Base-by-base conservation (phyloP, 2,888 invertebrate genomes). In the Apodemia zela region DNA sequence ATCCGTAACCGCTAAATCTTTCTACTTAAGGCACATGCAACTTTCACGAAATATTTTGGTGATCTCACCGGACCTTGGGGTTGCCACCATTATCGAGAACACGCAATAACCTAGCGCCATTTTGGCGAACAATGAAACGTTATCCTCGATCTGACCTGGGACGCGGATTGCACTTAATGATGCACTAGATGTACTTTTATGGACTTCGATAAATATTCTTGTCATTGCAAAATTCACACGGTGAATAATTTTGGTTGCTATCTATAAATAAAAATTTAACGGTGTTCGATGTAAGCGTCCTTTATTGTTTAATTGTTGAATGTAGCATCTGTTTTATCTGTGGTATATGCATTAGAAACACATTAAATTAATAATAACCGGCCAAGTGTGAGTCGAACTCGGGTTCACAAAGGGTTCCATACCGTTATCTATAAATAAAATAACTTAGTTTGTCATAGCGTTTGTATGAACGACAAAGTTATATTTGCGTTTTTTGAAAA, bases 1-100 rank as follows among this genome's bases (percentile, higher is more conserved):
- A 8, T 33, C 8, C 8, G 7, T 61, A 63, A 17, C n/a, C 72
- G 74, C 73, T 67, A 29, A 21, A 72, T 61, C 72, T 67, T 67
- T 8, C 69, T 3, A 61, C 71, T 63, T 49, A 54, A 17, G 64
- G 69, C 67, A 60, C 21, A 59, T 66, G 49, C 17, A 54, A 76
- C 80, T 84, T 84, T 84, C 82, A 76, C 79, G 73, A 70, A 75
- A 75, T 76, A 76, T 76, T 77, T 75, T 73, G 73, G 74, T 84
- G 85, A 84, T 79, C 73, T 84, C 84, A 83, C 67, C 59, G 67
- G 75, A 66, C 81, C 81, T 81, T 81, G 78, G 73, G 77, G 78
- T 70, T 74, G 78, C 75, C 78, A 76, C 71, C 63, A 73, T 72
- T 72, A 73, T 72, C 66, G 71, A 70, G 70, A 68, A 68, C 67